phyloP scores from a whole-genome alignment of 2,113 vertebrate genomes.

The Saimiri boliviensis region DNA sequence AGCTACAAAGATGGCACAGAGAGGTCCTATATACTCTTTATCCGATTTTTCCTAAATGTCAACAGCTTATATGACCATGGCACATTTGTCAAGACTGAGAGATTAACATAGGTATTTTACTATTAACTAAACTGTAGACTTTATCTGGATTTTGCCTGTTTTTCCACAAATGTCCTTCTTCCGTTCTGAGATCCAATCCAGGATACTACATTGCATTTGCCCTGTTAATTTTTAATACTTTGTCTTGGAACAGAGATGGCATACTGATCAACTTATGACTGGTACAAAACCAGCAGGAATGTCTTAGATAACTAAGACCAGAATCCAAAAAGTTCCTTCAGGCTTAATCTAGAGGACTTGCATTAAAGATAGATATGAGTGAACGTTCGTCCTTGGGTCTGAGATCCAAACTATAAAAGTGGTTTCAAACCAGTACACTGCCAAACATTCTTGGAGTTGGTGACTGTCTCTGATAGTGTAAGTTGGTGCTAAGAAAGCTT shows the following conservation, averaged over 20 bases:
- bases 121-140: neutral
- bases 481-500: neutral
- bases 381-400: neutral
- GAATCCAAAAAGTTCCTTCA: neutral
- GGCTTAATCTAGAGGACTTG: neutral
- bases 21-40: neutral
- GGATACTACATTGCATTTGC: neutral
- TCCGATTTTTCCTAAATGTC: neutral
- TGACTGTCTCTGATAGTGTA: neutral
- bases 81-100: neutral
- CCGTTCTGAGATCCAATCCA: neutral
- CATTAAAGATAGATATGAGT: neutral
- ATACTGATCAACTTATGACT: neutral
- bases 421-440: neutral
- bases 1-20: neutral
- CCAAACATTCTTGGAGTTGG: neutral
- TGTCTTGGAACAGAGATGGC: neutral
- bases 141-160: neutral
- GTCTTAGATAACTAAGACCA: accelerated
- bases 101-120: neutral
- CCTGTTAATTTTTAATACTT: neutral
- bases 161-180: neutral
- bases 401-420: neutral
- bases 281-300: neutral
- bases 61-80: neutral